These are phyloP conservation scores for Merluccius polli DNA, from an alignment of 2,797 vertebrate species.

Conservation along the genomic window DNA sequence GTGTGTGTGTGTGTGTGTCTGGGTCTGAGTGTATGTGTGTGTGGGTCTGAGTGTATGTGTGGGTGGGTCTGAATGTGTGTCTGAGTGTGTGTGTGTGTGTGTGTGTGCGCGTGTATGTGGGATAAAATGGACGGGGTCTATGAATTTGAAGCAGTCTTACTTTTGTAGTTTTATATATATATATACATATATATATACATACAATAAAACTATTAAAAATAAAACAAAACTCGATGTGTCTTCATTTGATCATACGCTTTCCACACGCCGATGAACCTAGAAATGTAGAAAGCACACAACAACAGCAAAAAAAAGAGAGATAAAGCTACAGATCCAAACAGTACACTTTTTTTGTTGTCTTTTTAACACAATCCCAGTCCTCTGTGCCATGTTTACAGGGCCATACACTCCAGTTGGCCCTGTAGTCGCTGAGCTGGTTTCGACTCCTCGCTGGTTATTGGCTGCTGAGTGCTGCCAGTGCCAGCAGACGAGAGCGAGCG, in stretches of 20 bases:
- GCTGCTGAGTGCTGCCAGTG: constrained; percentile 9
- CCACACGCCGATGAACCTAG: neutral
- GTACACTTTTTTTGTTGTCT: too few species aligned
- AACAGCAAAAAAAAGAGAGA: neutral
- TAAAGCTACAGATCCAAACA: neutral
- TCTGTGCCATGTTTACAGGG: neutral
- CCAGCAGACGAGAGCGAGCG: constrained; percentile 27
- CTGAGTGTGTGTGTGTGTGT: constrained; percentile 1
- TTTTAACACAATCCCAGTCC: too few species aligned
- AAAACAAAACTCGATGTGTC: neutral
- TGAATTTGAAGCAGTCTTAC: constrained; percentile 97
- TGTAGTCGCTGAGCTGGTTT: constrained; percentile 7
- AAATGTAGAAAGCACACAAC: neutral
- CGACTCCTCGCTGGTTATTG: constrained; percentile 31
- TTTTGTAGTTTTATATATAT: constrained; percentile 98
- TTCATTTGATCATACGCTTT: neutral
- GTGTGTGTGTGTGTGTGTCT: neutral
- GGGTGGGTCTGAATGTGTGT: constrained; percentile 58
- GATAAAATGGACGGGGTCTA: constrained; percentile 71
- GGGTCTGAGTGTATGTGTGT: neutral
- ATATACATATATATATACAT: constrained; percentile 13
- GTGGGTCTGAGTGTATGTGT: constrained; percentile 1
- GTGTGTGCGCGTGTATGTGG: neutral
- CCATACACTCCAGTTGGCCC: neutral
- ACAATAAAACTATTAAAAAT: constrained; percentile 8